Base-by-base conservation (phyloP, 2,113 vertebrate species). In the Lathamus discolor region DNA sequence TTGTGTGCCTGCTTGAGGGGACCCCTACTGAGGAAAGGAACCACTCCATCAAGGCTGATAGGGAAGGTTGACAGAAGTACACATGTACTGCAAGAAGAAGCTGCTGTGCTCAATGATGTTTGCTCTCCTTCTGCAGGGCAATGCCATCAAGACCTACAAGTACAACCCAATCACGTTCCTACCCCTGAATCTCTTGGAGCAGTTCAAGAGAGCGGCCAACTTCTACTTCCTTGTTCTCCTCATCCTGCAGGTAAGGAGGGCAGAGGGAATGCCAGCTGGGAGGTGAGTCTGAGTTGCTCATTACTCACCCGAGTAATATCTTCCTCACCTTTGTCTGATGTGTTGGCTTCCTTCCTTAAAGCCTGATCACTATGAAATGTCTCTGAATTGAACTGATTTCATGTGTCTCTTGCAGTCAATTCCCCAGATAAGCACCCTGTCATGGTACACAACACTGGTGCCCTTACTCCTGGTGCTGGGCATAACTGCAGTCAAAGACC, bases 151-250 rank as follows among this genome's bases (percentile, higher is more conserved):
- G 97, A 99, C 99, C 0, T 99, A 99, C 97, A 99, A 99, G 87
- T 99, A 99, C 98, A 99, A 99, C 35, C 79, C 88, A 5, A 3
- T 99, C 33, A 99, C 99, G 25, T 99, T 99, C 96, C 75, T 99
- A 72, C 99, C 99, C 1, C 82, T 99, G 94, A 99, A 99, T 93
- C 96, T 99, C 93, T 98, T 98, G 11, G 99, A 99, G 61, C 99
- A 99, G 94, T 99, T 99, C 66, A 99, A 99, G 97, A 98, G 99
- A 95, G 99, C 96, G 5, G 99, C 99, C 95, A 99, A 99, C 95
- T 97, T 98, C 51, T 99, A 99, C 79, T 99, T 99, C 97, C 97
- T 99, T 46, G 67, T 97, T 67, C 98, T 99, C 86, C 98, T 99
- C 83, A 98, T 99, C 95, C 93, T 99, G 81, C 99, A 99, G 99